Base-by-base conservation (phyloP, 1,140 invertebrate genomes). In the Drosophila pseudoobscura region DNA sequence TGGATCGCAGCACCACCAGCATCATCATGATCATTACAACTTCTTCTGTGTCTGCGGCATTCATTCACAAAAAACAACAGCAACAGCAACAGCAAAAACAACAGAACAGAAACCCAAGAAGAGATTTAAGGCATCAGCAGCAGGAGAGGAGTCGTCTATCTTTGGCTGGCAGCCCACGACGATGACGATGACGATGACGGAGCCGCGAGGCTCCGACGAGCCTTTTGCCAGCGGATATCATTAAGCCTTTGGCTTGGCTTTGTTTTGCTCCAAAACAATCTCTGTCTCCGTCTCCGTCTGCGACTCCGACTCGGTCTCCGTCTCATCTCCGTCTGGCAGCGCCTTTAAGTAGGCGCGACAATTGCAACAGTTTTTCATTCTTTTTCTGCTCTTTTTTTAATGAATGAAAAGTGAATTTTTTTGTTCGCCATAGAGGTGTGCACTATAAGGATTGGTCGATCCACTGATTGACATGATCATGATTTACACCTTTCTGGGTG, bases 401-500 rank as follows among this genome's bases (percentile, higher is more conserved):
- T 55, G 41, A 72, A 73, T 73, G 66, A 73, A 73, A 70, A 70
- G 66, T 70, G 57, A 62, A 73, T 72, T 54, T 41, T 44, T 59
- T 35, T 41, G 54, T 52, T 41, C 75, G 61, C 62, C 26, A 65
- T 41, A 59, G 56, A 83, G 82, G 77, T 85, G 79, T 85, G 82
- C 56, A 58, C 73, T 51, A 39, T 61, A 80, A 77, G 75, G 80
- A 83, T 77, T 68, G 80, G 80, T 72, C 56, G 52, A 78, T 59
- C 66, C 45, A 55, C 66, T 89, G 84, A 88, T 88, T 88, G 84
- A 88, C 87, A 84, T 88, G 87, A 90, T 90, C 88, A 88, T 90
- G 87, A 90, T 90, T 90, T 90, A 88, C 87, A 90, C 87, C 87
- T 90, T 90, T 90, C 57, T 88, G 84, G 87, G 88, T 90, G 87